Percentiles rank a stretch among this genome's conserved stretches.
Evolutionary conservation across 2,797 vertebrate species (phyloP).

Genomic region (Alouatta caraya): DNA sequence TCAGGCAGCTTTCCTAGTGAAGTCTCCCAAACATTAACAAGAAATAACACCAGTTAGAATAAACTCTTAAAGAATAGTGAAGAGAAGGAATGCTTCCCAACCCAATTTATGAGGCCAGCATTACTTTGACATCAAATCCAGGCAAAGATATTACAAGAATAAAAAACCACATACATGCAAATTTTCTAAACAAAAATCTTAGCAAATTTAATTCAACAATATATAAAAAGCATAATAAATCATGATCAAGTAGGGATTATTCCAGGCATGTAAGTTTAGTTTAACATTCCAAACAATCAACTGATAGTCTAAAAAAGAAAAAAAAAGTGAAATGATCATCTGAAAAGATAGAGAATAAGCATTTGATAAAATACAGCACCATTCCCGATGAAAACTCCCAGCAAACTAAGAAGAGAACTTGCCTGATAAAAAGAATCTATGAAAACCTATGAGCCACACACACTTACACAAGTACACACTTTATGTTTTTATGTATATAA

Average conservation of each 20-base stretch:
- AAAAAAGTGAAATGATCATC: neutral
- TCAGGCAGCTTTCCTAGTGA: neutral
- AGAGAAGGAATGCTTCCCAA: neutral
- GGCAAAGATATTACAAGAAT: neutral
- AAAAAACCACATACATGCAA: neutral
- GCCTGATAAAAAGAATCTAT: neutral
- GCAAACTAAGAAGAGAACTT: neutral
- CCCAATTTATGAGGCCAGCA: neutral
- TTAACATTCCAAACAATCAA: conserved; percentile 27
- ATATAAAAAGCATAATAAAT: conserved; percentile 21
- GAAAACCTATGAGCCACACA: neutral
- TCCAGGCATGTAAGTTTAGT: neutral
- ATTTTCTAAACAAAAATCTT: conserved; percentile 49
- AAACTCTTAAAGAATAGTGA: conserved; percentile 7
- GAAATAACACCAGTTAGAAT: neutral
- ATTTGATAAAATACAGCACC: neutral
- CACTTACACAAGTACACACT: neutral
- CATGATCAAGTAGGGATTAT: conserved; percentile 10
- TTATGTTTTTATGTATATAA: neutral
- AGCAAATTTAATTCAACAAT: neutral
- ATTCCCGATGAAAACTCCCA: neutral
- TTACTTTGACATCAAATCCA: neutral
- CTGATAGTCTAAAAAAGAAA: neutral
- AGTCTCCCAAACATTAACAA: neutral
- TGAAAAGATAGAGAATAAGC: conserved; percentile 2